Conservation (phyloP, 2,113 vertebrate species). For the Hystrix brachyura region DNA sequence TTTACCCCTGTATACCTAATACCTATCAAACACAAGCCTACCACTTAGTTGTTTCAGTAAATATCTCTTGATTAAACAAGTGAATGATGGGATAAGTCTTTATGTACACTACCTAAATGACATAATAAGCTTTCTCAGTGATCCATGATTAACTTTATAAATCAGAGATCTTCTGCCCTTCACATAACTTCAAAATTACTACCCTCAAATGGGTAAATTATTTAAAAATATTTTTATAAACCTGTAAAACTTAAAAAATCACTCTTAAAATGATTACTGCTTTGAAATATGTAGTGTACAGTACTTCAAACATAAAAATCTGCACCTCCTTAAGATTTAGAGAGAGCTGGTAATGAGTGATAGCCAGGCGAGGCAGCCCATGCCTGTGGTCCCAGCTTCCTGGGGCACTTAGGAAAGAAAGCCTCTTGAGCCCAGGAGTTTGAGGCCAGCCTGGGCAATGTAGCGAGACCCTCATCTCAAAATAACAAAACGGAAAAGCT, state of each 20-base stretch:
- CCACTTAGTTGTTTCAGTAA: neutral
- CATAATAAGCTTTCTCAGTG: neutral
- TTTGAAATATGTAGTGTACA: neutral
- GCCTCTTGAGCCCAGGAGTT: neutral
- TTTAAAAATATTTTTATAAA: neutral
- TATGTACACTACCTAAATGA: neutral
- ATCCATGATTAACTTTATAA: neutral
- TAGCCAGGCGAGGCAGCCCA: neutral
- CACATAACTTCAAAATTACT: neutral
- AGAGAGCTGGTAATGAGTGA: neutral
- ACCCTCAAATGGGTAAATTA: neutral
- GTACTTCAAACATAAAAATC: constrained; percentile 24
- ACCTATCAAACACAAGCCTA: neutral
- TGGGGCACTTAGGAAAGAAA: neutral
- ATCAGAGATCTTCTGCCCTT: neutral
- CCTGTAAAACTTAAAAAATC: constrained; percentile 17
- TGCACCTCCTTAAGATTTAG: neutral
- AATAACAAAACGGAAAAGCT: neutral
- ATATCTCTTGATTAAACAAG: neutral
- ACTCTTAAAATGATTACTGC: constrained; percentile 17
- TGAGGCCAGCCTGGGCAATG: neutral
- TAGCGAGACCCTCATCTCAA: neutral
- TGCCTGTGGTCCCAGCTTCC: neutral
- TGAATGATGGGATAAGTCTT: neutral
- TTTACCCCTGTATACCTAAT: neutral